phyloP scores from a whole-genome alignment of 2,888 invertebrate genomes.

The Chironomus tentans region DNA sequence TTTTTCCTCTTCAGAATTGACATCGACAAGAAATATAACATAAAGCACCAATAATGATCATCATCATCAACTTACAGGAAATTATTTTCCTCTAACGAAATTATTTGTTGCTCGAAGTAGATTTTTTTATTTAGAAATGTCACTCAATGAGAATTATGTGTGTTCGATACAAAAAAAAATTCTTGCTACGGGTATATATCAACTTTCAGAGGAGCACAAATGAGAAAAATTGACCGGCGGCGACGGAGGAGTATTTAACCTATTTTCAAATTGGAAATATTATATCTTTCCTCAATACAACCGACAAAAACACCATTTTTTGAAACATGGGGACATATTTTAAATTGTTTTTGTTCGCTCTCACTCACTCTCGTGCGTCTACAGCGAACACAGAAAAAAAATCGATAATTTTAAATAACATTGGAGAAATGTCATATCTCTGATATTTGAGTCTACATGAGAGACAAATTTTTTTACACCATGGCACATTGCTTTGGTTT shows the following conservation, averaged over 20 bases:
- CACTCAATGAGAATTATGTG: neutral
- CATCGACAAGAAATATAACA: neutral
- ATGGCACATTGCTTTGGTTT: neutral
- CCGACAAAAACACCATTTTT: neutral
- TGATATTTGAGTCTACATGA: neutral
- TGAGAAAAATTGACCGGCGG: neutral
- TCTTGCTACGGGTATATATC: neutral
- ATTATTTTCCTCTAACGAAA: neutral
- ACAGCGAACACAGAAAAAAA: neutral
- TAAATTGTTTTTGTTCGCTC: neutral
- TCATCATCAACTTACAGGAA: neutral
- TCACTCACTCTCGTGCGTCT: neutral
- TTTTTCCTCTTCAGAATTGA: neutral
- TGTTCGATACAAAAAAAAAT: too few relatives aligned
- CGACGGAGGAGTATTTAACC: constrained; percentile 11
- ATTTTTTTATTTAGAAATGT: neutral
- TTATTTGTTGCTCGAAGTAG: neutral
- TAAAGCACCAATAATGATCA: too few relatives aligned
- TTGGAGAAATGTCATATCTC: constrained; percentile 8
- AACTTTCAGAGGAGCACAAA: neutral
- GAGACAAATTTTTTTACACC: constrained; percentile 6
- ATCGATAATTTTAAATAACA: constrained; percentile 12
- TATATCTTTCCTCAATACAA: constrained; percentile 13
- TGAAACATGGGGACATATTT: neutral
- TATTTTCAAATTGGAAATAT: constrained; percentile 21